Evolutionary conservation across 2,888 invertebrate genomes (phyloP).

Genomic region (Chrysomela aeneicollis): DNA sequence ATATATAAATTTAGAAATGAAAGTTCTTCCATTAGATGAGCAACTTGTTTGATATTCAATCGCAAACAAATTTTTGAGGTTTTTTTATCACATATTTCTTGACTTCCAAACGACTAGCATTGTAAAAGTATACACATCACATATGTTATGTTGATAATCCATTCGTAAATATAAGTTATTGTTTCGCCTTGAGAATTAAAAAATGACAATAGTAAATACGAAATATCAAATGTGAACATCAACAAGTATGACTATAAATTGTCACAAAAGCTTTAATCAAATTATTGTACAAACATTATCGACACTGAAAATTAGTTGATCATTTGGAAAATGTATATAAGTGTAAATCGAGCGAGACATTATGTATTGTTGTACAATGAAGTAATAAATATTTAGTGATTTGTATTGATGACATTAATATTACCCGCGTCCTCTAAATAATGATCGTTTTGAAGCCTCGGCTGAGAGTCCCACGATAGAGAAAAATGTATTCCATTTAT

Average conservation of each 20-base stretch:
- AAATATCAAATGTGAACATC: conserved; percentile 38
- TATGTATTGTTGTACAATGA: conserved; percentile 60
- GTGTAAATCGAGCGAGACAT: conserved; percentile 52
- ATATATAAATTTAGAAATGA: no score
- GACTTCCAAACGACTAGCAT: no score
- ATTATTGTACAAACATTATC: conserved; percentile 57
- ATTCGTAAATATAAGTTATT: conserved; percentile 1
- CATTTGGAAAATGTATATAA: conserved; percentile 51
- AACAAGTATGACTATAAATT: conserved; percentile 29
- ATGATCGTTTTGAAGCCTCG: no score
- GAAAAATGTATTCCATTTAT: no score
- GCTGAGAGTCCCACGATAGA: no score
- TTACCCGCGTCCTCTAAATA: no score
- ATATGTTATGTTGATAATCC: no score
- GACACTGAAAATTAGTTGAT: conserved; percentile 49
- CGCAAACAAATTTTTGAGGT: no score
- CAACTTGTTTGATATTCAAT: no score
- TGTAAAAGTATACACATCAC: no score
- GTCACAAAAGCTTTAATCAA: conserved; percentile 56
- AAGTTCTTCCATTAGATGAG: no score
- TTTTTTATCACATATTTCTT: no score
- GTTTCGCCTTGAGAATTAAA: conserved; percentile 32
- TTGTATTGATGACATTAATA: conserved; percentile 55
- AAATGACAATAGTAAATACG: conserved; percentile 49
- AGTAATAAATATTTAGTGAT: conserved; percentile 59